A percentile compares a stretch with the other conserved stretches of the same genome.
These are phyloP conservation scores for Drosophila kanapiae DNA, from an alignment of 1,140 invertebrate species.

Conservation along the genomic window DNA sequence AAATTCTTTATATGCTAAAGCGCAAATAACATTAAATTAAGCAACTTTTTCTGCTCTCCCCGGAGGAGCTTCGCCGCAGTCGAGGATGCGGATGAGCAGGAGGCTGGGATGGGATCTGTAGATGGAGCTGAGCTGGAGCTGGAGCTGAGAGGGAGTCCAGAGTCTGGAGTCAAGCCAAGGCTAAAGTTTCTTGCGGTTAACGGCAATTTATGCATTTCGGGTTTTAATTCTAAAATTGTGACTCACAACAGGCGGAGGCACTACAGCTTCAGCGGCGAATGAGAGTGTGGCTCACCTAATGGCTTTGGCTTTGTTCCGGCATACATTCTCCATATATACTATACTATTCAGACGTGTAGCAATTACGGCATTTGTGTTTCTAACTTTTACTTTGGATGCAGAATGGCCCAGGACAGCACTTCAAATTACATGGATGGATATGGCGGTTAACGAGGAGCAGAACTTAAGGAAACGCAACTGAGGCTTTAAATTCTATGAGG, in stretches of 20 bases:
- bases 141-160: slow-evolving; percentile 9
- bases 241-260: slow-evolving; percentile 69
- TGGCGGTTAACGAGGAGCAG: too few relatives aligned
- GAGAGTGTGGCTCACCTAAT: slow-evolving; percentile 61
- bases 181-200: slow-evolving; percentile 83
- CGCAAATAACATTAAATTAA: slow-evolving; percentile 85
- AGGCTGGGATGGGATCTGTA: slow-evolving; percentile 6
- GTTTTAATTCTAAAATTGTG: slow-evolving; percentile 82
- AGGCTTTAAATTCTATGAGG: neutral
- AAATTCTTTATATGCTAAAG: slow-evolving; percentile 85
- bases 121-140: slow-evolving; percentile 19
- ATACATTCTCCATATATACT: slow-evolving; percentile 5
- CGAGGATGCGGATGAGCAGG: slow-evolving; percentile 12
- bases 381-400: slow-evolving; percentile 63
- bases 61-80: slow-evolving; percentile 35
- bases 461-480: neutral
- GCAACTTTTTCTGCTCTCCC: slow-evolving; percentile 75
- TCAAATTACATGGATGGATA: slow-evolving; percentile 5
- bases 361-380: slow-evolving; percentile 68
- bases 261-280: slow-evolving; percentile 38
- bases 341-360: slow-evolving; percentile 59
- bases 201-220: slow-evolving; percentile 78
- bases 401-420: slow-evolving; percentile 48
- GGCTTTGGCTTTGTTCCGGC: slow-evolving; percentile 49
- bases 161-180: slow-evolving; percentile 51